Base-by-base conservation (phyloP, 2,888 invertebrate genomes). In the Drosophila flavopinicola region DNA sequence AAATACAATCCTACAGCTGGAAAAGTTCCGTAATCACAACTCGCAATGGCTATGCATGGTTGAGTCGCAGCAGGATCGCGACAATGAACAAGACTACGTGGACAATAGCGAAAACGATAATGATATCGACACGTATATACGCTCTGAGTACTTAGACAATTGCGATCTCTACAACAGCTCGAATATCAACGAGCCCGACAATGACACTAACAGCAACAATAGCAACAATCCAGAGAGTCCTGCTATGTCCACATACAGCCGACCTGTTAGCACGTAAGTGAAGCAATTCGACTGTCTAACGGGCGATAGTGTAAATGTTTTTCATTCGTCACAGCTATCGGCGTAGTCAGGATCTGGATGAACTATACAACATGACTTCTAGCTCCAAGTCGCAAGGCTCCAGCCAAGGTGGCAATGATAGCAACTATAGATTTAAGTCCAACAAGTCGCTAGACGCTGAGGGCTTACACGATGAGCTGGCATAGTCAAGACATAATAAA, bases 11-110 rank as follows among this genome's bases (percentile, higher is more conserved):
- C 30, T 35, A 6, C 64, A 93, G 92, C 92, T 95, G 87, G 99
- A 99, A 92, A 96, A 98, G 79, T 99, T 99, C 92, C 94, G 98
- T n/a, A 97, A 97, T 92, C 98, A 99, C 92, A 99, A 99, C 91
- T 96, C 97, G 0, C 98, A 99, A 90, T 99, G 99, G 99, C 92
- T 99, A 75, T 97, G 98, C 86, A 98, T 99, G 95, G 97, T 99
- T 32, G 97, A 98, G 91, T 92, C 93, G 61, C 93, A 94, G 66
- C 92, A 93, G 57, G 91, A 90, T 60, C 92, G 91, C 48, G 93
- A 92, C 78, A 92, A 93, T 59, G 88, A 89, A 9, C 88, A 89
- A 51, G 92, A 91, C 65, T 92, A 92, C 37, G 90, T 89, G 45
- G 93, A 93, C 39, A 93, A 88, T 30, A 90, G 89, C 27, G 91